Conservation (phyloP, 2,113 vertebrate species). For the Reinhardtius hippoglossoides region DNA sequence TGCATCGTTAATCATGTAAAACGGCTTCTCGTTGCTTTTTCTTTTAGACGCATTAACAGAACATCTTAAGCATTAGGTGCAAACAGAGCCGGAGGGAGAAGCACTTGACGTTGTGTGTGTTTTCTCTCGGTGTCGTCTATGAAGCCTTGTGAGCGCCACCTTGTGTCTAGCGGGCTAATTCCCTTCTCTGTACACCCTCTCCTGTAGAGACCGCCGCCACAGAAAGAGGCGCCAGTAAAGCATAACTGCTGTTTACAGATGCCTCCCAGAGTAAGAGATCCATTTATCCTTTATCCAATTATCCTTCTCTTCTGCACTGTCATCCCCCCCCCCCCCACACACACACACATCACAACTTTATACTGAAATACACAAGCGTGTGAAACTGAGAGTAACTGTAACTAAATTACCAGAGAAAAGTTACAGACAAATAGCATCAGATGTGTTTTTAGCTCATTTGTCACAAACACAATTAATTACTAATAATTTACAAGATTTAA, state of each 20-base stretch:
- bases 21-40: no score
- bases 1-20: no score
- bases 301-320: slow-evolving; percentile 79
- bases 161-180: slow-evolving; percentile 73
- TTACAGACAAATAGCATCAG: not conserved
- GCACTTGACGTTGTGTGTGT: slow-evolving; percentile 18
- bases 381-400: not conserved
- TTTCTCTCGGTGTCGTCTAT: slow-evolving; percentile 27
- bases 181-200: slow-evolving; percentile 83
- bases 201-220: slow-evolving; percentile 82
- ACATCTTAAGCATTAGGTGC: no score
- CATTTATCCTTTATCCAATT: slow-evolving; percentile 81
- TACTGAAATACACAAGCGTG: not conserved
- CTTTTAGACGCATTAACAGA: no score
- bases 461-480: no score
- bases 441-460: no score
- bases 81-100: not conserved
- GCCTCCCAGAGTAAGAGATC: slow-evolving; percentile 84
- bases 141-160: slow-evolving; percentile 38
- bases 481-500: no score
- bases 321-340: slow-evolving; percentile 41
- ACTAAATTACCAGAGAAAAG: not conserved
- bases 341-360: slow-evolving; percentile 45
- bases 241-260: slow-evolving; percentile 85
- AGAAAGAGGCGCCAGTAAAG: slow-evolving; percentile 84